Base-by-base conservation (phyloP, 2,888 invertebrate genomes). In the Thymelicus acteon region DNA sequence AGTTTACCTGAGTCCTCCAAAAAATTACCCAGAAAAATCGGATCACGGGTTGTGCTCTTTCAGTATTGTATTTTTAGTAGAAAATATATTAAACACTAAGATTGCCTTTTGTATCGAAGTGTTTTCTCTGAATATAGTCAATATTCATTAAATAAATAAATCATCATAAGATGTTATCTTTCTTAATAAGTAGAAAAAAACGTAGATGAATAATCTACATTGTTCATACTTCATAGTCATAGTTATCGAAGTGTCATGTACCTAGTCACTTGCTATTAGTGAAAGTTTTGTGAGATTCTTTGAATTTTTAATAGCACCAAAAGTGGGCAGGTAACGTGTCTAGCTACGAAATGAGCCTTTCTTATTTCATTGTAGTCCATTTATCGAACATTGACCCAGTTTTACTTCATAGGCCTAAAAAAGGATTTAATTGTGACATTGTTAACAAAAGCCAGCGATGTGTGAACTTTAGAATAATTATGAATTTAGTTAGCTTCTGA, bases 211-310 rank as follows among this genome's bases (percentile, higher is more conserved):
- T 0, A 3, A 31, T 31, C 31, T 31, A 31, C 31, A 31, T 31
- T 31, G 31, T 31, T 31, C 31, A 31, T 31, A 31, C 4, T 31
- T 31, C 31, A 31, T 31, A 31, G 31, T 44, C 12, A 57, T 13
- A 13, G 37, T 57, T 31, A 31, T 37, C 37, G n/a, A 58, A 13
- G 39, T 15, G 47, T 47, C 12, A 12, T 66, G 47, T 24, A 40
- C 44, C 37, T 47, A 62, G 62, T 10, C 31, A 44, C 24, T 71
- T 15, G 63, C 81, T 81, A 84, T 79, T 84, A 91, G 92, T 92
- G 92, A 93, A 93, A 93, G 93, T 92, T 86, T 85, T 88, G 86
- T 87, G 90, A 88, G 88, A 90, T 91, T 90, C 87, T 86, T 88
- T 88, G 90, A 90, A 90, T 88, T 89, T 90, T 91, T 90, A 92